Evolutionary conservation across 2,888 invertebrate species (phyloP), one percentile per base, ranked within the genome.

Genomic region (Ecdyonurus torrentis): DNA sequence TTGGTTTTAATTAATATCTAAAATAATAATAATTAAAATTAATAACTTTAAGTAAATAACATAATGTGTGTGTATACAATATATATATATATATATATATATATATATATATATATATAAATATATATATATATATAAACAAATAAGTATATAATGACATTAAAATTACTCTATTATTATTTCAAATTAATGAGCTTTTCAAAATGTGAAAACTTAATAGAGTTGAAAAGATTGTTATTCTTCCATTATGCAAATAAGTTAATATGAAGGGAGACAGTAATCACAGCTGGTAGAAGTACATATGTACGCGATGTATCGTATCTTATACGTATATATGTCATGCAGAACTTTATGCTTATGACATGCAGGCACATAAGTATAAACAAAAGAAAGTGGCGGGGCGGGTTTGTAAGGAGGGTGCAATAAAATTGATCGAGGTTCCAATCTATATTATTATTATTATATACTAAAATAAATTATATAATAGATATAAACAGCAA

Each of bases 271-370:
- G 64, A 64, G 63, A 59, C 60, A 61, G 60, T 63, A 63, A 63
- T 61, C 64, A 60, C 60, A 64, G 62, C 63, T 52, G 63, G 58
- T 20, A n/a, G 37, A 37, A 58, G 63, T 65, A 61, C 62, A 60
- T 61, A 63, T 61, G 37, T 5, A 15, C 37, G 5, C n/a, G n/a
- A n/a, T n/a, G n/a, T n/a, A n/a, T n/a, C n/a, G n/a, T n/a, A n/a
- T n/a, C n/a, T n/a, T n/a, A n/a, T n/a, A n/a, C n/a, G n/a, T n/a
- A n/a, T 15, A 37, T 37, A 37, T 37, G 5, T 10, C 15, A 37
- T 37, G 5, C 37, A 37, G 37, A n/a, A n/a, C n/a, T 37, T 5
- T 37, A 37, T 37, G 37, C 37, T 15, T 15, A 15, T 37, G 15
- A 15, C 37, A 37, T 10, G 37, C 37, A 37, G 37, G 37, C 37